Conservation (phyloP, 2,113 vertebrate species). For the Rhineura floridana region DNA sequence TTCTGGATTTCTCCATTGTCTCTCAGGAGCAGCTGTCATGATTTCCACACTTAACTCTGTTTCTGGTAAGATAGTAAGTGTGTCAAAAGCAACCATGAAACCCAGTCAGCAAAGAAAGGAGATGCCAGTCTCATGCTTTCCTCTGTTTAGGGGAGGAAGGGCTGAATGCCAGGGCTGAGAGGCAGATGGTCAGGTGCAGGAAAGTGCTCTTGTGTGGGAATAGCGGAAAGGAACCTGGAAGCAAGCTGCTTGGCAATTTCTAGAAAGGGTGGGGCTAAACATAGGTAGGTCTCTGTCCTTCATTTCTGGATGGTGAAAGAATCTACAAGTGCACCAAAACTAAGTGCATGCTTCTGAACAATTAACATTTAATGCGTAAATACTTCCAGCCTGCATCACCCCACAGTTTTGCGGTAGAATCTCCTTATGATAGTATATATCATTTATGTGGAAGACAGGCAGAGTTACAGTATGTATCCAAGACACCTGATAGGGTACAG, state of each 20-base stretch:
- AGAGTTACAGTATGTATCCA: not conserved
- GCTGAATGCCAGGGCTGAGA: not conserved
- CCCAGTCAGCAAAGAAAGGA: not conserved
- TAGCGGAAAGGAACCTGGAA: not conserved
- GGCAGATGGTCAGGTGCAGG: too few species aligned
- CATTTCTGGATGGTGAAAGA: too few species aligned
- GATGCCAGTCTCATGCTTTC: not conserved
- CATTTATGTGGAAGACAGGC: not conserved
- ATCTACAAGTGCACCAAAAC: not conserved
- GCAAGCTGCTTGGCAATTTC: too few species aligned
- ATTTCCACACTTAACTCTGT: too few species aligned
- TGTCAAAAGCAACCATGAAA: not conserved
- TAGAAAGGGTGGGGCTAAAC: too few species aligned
- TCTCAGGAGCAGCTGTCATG: not conserved
- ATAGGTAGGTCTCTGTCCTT: too few species aligned
- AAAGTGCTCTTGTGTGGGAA: not conserved
- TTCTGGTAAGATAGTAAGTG: not conserved
- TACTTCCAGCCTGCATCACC: not conserved
- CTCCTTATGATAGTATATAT: too few species aligned
- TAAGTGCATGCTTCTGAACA: not conserved
- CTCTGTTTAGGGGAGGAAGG: not conserved
- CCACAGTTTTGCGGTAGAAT: not conserved
- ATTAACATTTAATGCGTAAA: not conserved
- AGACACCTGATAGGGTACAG: not conserved
- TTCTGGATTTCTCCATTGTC: not conserved